A percentile compares a stretch with the other conserved stretches of the same genome.
Conservation (phyloP, 2,797 vertebrate species). For the Notolepis coatsorum region DNA sequence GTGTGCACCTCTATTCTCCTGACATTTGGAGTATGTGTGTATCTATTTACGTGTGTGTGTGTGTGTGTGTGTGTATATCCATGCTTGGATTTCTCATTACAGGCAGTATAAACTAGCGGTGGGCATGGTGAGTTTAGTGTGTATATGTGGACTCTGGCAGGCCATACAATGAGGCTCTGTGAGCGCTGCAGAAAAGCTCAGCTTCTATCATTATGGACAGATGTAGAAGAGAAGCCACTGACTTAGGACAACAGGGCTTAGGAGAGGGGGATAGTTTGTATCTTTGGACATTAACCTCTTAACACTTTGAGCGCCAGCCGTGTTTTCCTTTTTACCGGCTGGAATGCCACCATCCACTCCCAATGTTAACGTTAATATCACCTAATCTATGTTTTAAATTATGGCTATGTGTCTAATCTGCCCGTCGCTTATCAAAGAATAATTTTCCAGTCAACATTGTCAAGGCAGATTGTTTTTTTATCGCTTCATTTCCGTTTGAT, state of each 20-base stretch:
- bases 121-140: slow-evolving; percentile 25
- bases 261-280: not conserved
- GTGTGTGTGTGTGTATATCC: slow-evolving; percentile 22
- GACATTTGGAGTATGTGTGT: slow-evolving; percentile 9
- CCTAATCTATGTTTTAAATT: too few relatives aligned
- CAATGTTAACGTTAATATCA: too few relatives aligned
- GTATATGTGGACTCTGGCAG: slow-evolving; percentile 51
- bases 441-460: too few relatives aligned
- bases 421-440: too few relatives aligned
- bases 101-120: slow-evolving; percentile 52
- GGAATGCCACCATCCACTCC: too few relatives aligned
- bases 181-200: slow-evolving; percentile 34
- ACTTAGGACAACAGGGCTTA: slow-evolving; percentile 27
- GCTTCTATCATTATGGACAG: slow-evolving; percentile 42
- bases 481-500: too few relatives aligned
- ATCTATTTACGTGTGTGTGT: slow-evolving; percentile 7
- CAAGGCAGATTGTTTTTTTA: too few relatives aligned
- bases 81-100: slow-evolving; percentile 53
- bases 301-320: too few relatives aligned
- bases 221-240: slow-evolving; percentile 24
- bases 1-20: slow-evolving; percentile 22
- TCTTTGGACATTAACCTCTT: too few relatives aligned
- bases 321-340: too few relatives aligned
- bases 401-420: too few relatives aligned
- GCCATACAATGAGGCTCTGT: slow-evolving; percentile 63